A percentile compares a stretch with the other conserved stretches of the same genome.
Conservation (phyloP, 1,140 invertebrate genomes). For the Medauroidea extradentata region DNA sequence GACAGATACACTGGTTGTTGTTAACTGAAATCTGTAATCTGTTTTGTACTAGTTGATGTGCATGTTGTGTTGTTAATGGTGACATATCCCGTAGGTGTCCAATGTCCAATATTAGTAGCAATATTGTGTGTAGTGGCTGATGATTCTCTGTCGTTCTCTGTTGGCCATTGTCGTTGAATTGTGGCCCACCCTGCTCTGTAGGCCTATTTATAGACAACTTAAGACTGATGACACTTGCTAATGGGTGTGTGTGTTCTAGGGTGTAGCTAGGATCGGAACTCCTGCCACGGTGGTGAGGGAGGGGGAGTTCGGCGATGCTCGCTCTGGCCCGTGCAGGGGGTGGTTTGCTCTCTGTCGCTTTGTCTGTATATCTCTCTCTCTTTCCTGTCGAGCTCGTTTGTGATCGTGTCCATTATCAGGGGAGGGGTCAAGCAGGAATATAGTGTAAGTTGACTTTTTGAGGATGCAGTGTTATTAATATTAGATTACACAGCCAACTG, state of each 20-base stretch:
- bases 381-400: not conserved
- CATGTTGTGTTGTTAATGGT: not conserved
- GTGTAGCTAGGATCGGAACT: constrained; percentile 3
- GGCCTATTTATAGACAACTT: constrained; percentile 19
- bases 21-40: not conserved
- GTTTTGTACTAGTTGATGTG: not conserved
- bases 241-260: not conserved
- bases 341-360: constrained; percentile 1
- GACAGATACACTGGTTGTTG: too few relatives aligned
- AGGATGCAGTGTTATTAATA: not conserved
- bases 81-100: not conserved
- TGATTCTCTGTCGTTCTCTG: not conserved
- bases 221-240: constrained; percentile 18
- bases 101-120: not conserved
- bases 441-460: not conserved
- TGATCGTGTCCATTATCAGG: not conserved
- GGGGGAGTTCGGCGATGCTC: too few relatives aligned
- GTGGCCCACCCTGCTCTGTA: constrained; percentile 15
- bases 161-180: not conserved
- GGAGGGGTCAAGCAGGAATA: too few relatives aligned
- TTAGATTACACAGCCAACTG: not conserved
- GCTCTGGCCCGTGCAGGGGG: not conserved
- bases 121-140: not conserved
- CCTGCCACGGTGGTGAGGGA: not conserved
- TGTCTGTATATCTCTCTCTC: not conserved